phyloP scores from a whole-genome alignment of 1,140 invertebrate genomes.

The Campoletis sonorensis region DNA sequence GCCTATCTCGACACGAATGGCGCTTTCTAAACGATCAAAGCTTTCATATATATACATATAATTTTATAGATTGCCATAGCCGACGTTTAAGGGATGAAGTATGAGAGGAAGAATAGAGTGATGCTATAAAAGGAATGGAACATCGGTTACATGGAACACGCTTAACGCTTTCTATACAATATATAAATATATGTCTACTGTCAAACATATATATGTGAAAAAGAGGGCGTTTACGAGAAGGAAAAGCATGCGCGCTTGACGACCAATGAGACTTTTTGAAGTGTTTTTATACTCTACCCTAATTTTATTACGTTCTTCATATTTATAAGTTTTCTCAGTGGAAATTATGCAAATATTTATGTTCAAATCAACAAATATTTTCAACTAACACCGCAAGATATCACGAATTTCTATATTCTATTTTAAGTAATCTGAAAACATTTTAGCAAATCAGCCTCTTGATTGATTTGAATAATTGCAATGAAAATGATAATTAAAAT shows the following conservation, averaged over 20 bases:
- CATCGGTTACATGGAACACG: background rate
- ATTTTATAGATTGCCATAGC: constrained; percentile 21
- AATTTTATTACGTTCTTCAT: constrained; percentile 3
- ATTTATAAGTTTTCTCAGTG: background rate
- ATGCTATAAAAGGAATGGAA: constrained; percentile 4
- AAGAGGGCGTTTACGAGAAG: background rate
- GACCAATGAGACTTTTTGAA: background rate
- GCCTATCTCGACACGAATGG: background rate
- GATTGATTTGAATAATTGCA: too few relatives aligned
- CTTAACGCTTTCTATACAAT: background rate
- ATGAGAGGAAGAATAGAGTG: background rate
- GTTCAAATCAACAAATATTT: too few relatives aligned
- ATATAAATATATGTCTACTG: background rate
- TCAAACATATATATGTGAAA: background rate
- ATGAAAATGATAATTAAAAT: too few relatives aligned
- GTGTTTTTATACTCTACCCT: background rate
- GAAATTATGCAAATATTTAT: too few relatives aligned
- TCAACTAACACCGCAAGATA: too few relatives aligned
- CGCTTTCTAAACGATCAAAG: constrained; percentile 3
- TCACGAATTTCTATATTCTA: too few relatives aligned
- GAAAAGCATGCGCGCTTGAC: constrained; percentile 13
- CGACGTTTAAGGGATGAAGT: background rate
- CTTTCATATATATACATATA: background rate
- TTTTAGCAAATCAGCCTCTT: too few relatives aligned
- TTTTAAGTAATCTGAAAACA: too few relatives aligned